A percentile compares a stretch with the other conserved stretches of the same genome.
These are phyloP conservation scores for Clavelina lepadiformis DNA, from an alignment of 23 tunicate species.

Conservation along the genomic window DNA sequence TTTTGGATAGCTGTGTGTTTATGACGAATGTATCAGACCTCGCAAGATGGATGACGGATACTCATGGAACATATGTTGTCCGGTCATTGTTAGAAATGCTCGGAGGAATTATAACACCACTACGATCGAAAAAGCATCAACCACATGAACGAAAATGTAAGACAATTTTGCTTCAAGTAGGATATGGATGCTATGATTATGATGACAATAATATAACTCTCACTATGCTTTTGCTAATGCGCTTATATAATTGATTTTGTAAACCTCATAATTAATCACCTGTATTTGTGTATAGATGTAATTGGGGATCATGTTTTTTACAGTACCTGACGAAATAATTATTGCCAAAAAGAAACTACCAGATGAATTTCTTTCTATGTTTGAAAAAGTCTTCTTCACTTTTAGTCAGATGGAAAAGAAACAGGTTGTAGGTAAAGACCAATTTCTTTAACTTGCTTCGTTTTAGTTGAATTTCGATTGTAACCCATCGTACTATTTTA, in stretches of 20 bases:
- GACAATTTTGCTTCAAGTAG: no score
- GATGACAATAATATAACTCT: no score
- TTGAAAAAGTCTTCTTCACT: constrained; percentile 17
- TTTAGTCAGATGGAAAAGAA: constrained; percentile 23
- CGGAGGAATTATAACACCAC: constrained; percentile 38
- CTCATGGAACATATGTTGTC: constrained; percentile 19
- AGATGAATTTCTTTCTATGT: constrained; percentile 16
- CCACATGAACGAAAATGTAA: no score
- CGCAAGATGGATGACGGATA: constrained; percentile 15
- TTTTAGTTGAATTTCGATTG: background rate
- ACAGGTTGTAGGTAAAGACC: constrained; percentile 15
- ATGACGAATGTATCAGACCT: constrained; percentile 4
- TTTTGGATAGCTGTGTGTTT: background rate
- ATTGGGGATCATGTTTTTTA: background rate
- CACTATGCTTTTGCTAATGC: no score
- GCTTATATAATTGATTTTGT: no score
- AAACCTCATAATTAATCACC: no score
- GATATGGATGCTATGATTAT: no score
- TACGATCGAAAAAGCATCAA: no score
- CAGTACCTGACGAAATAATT: background rate
- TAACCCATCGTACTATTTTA: background rate
- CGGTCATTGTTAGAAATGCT: constrained; percentile 38
- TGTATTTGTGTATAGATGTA: background rate
- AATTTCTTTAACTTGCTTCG: background rate
- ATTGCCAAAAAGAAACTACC: constrained; percentile 39